Evolutionary conservation across 2,113 vertebrate species (phyloP), one percentile per base, ranked within the genome.

Genomic region (Bujurquina vittata): DNA sequence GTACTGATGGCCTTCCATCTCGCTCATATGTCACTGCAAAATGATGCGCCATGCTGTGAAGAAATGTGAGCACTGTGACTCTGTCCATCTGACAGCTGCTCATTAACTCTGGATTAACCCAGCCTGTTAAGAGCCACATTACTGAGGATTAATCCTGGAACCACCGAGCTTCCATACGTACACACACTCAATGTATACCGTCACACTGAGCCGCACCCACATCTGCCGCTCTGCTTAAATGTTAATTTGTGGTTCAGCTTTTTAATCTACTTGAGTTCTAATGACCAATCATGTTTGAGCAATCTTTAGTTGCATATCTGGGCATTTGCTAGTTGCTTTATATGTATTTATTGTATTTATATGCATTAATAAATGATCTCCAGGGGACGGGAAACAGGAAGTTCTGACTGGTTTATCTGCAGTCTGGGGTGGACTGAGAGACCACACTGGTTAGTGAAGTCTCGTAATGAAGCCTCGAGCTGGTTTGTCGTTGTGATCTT

Each of bases 31-130:
- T 67, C 14, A 46, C 63, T 22, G 26, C 26, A 26, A 17, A 23
- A 37, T 4, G 40, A 69, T 57, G n/a, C 22, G 31, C 69, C 15
- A 49, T 40, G 58, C 77, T 29, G 69, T 65, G 31, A 15, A 4
- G 59, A 46, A 52, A 46, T 23, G 46, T 40, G 55, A 35, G 12
- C 63, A 14, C 35, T 23, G 12, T 11, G 18, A 79, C 26, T n/a
- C 61, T 23, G 83, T 81, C 78, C 61, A 59, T 84, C 81, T 84
- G 82, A 88, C 87, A 89, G 80, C 88, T 89, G 89, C 86, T 84
- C 17, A 59, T 91, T 83, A 85, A 75, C 83, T 67, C 14, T 22
- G 69, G 88, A 90, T 89, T 88, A 89, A 89, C 72, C 83, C 77
- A 12, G 59, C 49, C 83, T 63, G 77, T 85, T 90, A 73, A 57